Base-by-base conservation (phyloP, 2,113 vertebrate genomes). In the Trogon surrucura region DNA sequence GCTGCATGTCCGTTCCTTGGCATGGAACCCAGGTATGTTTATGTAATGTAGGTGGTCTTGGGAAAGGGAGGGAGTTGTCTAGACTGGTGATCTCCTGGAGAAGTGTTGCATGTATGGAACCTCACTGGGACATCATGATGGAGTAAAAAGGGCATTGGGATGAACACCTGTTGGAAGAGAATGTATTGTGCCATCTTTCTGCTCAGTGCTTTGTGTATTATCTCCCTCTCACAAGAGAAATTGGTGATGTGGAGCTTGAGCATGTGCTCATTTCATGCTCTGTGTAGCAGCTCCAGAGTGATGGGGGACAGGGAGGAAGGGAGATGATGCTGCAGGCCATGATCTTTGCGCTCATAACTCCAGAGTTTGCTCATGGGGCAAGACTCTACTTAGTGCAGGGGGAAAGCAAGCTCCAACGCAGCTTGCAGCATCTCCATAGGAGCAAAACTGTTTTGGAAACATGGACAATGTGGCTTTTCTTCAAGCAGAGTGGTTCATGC, bases 251-350 rank as follows among this genome's bases (percentile, higher is more conserved):
- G 78, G 54, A 91, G 32, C 73, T 81, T 0, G 0, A 92, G 72
- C 83, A 60, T 8, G 50, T 87, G 89, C 89, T 93, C 62, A 34
- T 91, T 94, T 95, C 85, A 74, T 71, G 85, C 89, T 96, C 65
- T 0, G 0, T 61, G 80, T 54, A 93, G 92, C 95, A 95, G 86
- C 62, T 95, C 83, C 8, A 2, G 73, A 81, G 80, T 2, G 0
- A 48, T 89, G 57, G 2, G 45, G 36, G 16, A 60, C 3, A 1
- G 56, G 48, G 32, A 81, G 44, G n/a, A 78, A 78, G 65, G 30
- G 51, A 81, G 20, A 12, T 11, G 34, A 16, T 30, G 57, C 60
- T 4, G 10, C 20, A 16, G 80, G 56, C 58, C 62, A 32, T 0
- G 1, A 91, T 56, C 30, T 30, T 78, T 64, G 65, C 50, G 20